Conservation (phyloP, 2,888 invertebrate genomes). For the Tipula confusa region DNA sequence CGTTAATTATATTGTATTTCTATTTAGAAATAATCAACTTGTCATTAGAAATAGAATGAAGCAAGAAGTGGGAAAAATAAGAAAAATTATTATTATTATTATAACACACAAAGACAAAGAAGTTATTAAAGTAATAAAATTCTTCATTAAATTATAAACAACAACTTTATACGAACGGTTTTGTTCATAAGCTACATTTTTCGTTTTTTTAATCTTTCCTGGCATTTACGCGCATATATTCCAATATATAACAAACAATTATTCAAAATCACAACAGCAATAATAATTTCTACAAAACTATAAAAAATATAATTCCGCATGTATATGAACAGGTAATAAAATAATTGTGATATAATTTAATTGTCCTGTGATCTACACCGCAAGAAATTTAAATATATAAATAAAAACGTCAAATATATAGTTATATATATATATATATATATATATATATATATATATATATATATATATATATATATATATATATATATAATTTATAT, state of each 20-base stretch:
- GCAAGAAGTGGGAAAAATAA: not conserved
- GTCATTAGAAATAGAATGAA: not conserved
- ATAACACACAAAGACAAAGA: no score
- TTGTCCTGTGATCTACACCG: not conserved
- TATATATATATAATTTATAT: no score
- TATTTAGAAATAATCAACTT: not conserved
- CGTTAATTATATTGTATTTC: not conserved
- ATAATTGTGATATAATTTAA: constrained; percentile 20
- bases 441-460: no score
- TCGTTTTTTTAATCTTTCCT: no score
- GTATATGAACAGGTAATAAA: constrained; percentile 16
- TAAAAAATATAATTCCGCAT: not conserved
- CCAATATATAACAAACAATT: not conserved
- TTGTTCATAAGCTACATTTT: no score
- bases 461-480: no score
- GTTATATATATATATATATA: not conserved
- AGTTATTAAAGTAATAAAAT: no score
- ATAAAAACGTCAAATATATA: not conserved
- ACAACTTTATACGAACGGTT: no score
- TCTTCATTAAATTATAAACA: no score
- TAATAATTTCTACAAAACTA: not conserved
- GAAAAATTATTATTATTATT: no score
- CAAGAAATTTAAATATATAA: not conserved
- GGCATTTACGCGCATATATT: not conserved
- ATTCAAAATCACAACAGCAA: not conserved